Evolutionary conservation across 2,797 vertebrate species (phyloP), one percentile per base, ranked within the genome.

Genomic region (Crocidura indochinensis): DNA sequence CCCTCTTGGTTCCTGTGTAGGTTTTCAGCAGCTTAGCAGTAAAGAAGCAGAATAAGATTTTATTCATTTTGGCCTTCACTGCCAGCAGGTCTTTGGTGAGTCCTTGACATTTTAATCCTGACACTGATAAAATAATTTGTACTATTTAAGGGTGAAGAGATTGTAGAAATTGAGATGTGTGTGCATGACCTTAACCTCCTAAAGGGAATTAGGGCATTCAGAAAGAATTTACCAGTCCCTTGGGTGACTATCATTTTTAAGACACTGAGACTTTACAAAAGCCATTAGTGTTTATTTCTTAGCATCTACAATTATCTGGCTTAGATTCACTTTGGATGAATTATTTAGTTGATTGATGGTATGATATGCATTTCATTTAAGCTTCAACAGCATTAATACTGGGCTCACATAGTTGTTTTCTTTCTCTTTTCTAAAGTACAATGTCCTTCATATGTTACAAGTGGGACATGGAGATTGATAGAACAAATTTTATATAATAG

Each of bases 211-310:
- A 64, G 80, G 71, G 12, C 19, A 2, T 27, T 20, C 17, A 24
- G 29, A 67, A 77, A 77, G n/a, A 64, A 24, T 38, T n/a, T 88
- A 46, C n/a, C 76, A 65, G 29, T 12, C 29, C 31, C 3, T 47
- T 31, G 26, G 38, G 27, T 29, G 69, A 8, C 60, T 20, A 29
- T 62, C 74, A 44, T 60, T 44, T 53, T 73, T 65, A 91, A 53
- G 91, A 80, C 56, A 65, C 6, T 38, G 11, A 85, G 44, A 67
- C 77, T 75, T 93, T 38, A 64, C 1, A 47, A 51, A 29, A 72
- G 7, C n/a, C 12, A 49, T 78, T 83, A 6, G 10, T 79, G 22
- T 73, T 84, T 68, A 83, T 88, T 76, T 8, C 44, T 78, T 91
- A 19, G 60, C 17, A 69, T 44, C 49, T 84, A 92, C 62, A 80